These are phyloP conservation scores for Vicugna pacos DNA, from an alignment of 2,113 vertebrate species.

Conservation along the genomic window DNA sequence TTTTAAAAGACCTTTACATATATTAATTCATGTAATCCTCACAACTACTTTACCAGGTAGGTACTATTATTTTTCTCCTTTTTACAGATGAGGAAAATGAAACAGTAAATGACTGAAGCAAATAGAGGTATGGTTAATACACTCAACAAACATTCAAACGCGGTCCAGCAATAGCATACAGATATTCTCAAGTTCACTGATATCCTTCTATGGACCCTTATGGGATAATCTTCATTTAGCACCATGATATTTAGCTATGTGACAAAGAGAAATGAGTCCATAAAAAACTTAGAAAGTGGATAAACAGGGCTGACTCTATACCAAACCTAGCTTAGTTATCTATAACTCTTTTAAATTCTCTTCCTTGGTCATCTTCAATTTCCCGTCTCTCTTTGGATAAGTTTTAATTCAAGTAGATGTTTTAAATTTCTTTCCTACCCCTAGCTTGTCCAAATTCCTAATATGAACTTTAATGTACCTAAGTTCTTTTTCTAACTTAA, in stretches of 20 bases:
- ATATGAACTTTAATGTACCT: neutral
- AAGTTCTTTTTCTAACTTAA: neutral
- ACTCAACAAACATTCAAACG: neutral
- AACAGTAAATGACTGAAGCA: neutral
- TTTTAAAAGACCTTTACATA: neutral
- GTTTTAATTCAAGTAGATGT: neutral
- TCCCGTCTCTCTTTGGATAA: neutral
- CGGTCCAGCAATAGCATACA: neutral
- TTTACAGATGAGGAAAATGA: neutral
- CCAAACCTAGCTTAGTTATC: neutral
- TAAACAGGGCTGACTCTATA: neutral
- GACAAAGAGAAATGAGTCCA: neutral
- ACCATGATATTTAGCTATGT: neutral
- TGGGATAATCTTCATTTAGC: neutral
- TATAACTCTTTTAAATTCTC: neutral
- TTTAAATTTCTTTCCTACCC: neutral
- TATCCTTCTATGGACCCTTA: neutral
- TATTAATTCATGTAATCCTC: neutral
- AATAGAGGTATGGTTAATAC: neutral
- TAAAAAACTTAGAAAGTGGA: neutral
- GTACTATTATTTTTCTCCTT: neutral
- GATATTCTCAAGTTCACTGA: neutral
- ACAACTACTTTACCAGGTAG: neutral
- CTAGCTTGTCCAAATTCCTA: neutral
- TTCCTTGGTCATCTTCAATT: constrained; percentile 8